phyloP scores from a whole-genome alignment of 1,140 invertebrate genomes.

The Drosophila takahashii region DNA sequence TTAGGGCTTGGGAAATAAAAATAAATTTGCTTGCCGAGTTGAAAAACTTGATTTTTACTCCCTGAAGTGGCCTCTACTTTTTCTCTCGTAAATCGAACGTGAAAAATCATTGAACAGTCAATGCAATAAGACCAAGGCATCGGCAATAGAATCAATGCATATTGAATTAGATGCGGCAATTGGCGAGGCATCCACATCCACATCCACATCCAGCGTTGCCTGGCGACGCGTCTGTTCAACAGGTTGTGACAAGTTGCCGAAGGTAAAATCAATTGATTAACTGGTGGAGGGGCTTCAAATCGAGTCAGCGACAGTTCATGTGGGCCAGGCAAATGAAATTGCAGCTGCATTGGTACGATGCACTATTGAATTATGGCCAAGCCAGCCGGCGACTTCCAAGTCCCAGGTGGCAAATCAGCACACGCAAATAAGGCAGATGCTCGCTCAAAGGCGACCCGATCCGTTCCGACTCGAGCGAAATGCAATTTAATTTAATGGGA shows the following conservation, averaged over 20 bases:
- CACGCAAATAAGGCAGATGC: constrained; percentile 18
- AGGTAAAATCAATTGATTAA: constrained; percentile 59
- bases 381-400: neutral
- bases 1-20: neutral
- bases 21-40: neutral
- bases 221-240: constrained; percentile 32
- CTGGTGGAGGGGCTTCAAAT: constrained; percentile 34
- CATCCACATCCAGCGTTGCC: neutral
- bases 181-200: constrained; percentile 3
- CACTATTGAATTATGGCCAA: constrained; percentile 47
- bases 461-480: neutral
- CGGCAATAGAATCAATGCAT: constrained; percentile 35
- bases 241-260: constrained; percentile 2
- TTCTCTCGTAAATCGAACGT: constrained; percentile 2
- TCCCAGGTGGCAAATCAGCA: constrained; percentile 48
- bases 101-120: constrained; percentile 15
- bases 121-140: constrained; percentile 25
- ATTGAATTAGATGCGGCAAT: constrained; percentile 28
- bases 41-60: neutral
- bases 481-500: constrained; percentile 45
- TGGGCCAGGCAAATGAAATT: constrained; percentile 47
- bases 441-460: constrained; percentile 18
- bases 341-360: constrained; percentile 25
- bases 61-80: constrained; percentile 9
- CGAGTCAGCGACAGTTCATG: constrained; percentile 25